Evolutionary conservation across 2,888 invertebrate genomes (phyloP), one percentile per base, ranked within the genome.

Genomic region (Orthosia incerta): DNA sequence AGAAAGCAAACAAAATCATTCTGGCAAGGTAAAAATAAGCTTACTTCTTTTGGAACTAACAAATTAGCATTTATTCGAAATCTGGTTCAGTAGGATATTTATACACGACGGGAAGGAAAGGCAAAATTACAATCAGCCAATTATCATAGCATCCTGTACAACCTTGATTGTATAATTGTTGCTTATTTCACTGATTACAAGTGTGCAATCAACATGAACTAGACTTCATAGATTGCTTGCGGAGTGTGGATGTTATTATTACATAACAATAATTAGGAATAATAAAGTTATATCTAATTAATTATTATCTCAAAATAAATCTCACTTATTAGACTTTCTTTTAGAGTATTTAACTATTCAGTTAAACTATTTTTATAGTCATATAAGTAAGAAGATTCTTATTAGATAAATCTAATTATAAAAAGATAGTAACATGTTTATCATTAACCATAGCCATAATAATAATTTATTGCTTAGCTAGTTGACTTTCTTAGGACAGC

Each of bases 121-220:
- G 65, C 80, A 83, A 72, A 76, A 69, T 82, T 82, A 80, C 63
- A 85, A 86, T 86, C 87, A 78, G 71, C 23, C 68, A 76, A 85
- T 85, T 83, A 86, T 85, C 86, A 86, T 78, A 80, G 75, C 86
- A 86, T 86, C 86, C 87, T 86, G 87, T 76, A 76, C 63, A 83
- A 82, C 74, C 83, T 86, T 79, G 81, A 84, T 86, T 86, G 72
- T 80, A 72, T 76, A 77, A 79, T 84, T 79, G 78, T 79, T 71
- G 64, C 74, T 63, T 75, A 86, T 66, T 75, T 79, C 51, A 76
- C 71, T 77, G 60, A 75, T 64, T 65, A 70, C 55, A 68, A 77
- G 59, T 23, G 65, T n/a, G 71, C 59, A 79, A 66, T 75, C 57
- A 85, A 68, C 53, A 70, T 65, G 48, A 57, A 51, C 61, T 74